Base-by-base conservation (phyloP, 2,797 vertebrate species). In the Pantherophis vulpinus region DNA sequence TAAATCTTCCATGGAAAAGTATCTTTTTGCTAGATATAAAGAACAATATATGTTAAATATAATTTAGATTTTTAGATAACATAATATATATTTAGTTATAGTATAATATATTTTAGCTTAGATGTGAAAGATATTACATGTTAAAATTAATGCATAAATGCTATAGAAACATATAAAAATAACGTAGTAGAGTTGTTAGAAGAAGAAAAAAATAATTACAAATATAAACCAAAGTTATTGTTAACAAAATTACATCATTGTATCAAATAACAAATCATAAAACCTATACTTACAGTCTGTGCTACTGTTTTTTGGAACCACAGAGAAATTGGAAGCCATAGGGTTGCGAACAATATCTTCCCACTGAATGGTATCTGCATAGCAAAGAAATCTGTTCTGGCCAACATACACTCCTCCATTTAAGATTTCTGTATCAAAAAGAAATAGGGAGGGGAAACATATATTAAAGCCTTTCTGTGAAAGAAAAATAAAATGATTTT, bases 311-410 rank as follows among this genome's bases (percentile, higher is more conserved):
- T 98, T 99, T 0, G 99, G 98, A 6, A 99, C 99, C 96, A 99
- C 98, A 92, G 99, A 98, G 96, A 99, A 98, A 96, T 99, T 99
- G 4, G 99, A 99, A 95, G 98, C 98, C 97, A 97, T 97, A 2
- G 99, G 98, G 96, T 99, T 99, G 94, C 98, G 98, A 95, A 99
- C 98, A 58, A 99, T 99, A 95, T 99, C 99, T 86, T 98, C 98
- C 99, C 99, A 99, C 88, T 99, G 99, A 97, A 99, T 99, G 95
- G 99, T 99, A 97, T 99, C 99, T 0, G 98, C 98, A 2, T 99
- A 99, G 97, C 99, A 99, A 47, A 99, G 98, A 93, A 99, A 99
- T 96, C 99, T 99, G 97, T 99, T 99, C 98, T 99, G 99, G 96
- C 99, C 99, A 89, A 99, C 98, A 1, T 99, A 99, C 56, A 99